phyloP scores from a whole-genome alignment of 2,113 vertebrate genomes.

The Corapipo altera region DNA sequence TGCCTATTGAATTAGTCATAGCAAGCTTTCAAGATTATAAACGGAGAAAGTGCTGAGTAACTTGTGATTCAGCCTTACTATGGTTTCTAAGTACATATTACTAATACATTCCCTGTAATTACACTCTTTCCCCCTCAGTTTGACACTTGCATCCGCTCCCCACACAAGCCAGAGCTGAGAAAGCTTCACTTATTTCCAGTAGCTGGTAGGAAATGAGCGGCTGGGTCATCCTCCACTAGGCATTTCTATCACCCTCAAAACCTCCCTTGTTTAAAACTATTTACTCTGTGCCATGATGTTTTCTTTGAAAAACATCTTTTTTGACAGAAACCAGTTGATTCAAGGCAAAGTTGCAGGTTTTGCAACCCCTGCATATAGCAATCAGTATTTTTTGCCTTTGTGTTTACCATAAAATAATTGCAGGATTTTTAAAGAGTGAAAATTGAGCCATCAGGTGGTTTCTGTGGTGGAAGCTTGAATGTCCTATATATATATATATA shows the following conservation, averaged over 20 bases:
- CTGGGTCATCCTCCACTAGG: background rate
- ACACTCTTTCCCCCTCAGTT: background rate
- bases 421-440: conserved; percentile 44
- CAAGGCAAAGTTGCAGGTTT: conserved; percentile 33
- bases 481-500: background rate
- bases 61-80: conserved; percentile 63
- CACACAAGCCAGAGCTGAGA: background rate
- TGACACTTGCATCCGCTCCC: background rate
- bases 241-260: background rate
- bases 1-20: conserved; percentile 68
- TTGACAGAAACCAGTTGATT: background rate
- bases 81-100: conserved; percentile 62
- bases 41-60: conserved; percentile 68
- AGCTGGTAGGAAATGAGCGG: background rate
- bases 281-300: conserved; percentile 37
- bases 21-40: conserved; percentile 59
- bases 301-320: conserved; percentile 26
- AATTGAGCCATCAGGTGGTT: conserved; percentile 57
- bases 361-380: background rate
- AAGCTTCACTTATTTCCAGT: conserved; percentile 16
- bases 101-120: conserved; percentile 38
- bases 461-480: conserved; percentile 36
- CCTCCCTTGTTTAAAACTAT: conserved; percentile 53
- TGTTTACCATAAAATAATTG: conserved; percentile 21
- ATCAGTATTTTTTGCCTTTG: background rate